phyloP scores from a whole-genome alignment of 2,797 vertebrate species.

The Gadopsis marmoratus region DNA sequence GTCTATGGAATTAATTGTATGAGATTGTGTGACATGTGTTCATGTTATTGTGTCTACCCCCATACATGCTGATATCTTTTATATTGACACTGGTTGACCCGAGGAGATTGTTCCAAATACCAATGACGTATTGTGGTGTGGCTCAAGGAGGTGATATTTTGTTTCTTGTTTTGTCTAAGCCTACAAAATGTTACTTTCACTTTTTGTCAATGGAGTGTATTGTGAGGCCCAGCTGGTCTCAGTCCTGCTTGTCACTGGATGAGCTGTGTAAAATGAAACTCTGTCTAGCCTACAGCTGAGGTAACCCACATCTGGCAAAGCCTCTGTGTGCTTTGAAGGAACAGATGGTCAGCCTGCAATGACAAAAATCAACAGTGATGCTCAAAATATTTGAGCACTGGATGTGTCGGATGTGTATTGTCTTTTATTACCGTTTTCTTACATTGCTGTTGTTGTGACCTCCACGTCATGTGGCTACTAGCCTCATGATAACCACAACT shows the following conservation, averaged over 20 bases:
- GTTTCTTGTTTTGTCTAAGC: background rate
- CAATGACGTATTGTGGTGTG: background rate
- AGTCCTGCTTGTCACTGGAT: conserved; percentile 51
- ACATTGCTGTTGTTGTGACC: background rate
- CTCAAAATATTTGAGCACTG: conserved; percentile 10
- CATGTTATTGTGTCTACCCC: background rate
- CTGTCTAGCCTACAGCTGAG: conserved; percentile 33
- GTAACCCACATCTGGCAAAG: conserved; percentile 29
- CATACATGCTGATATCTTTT: background rate
- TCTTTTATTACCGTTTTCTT: background rate
- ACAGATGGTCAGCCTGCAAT: conserved; percentile 33
- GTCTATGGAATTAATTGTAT: background rate
- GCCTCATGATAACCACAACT: background rate
- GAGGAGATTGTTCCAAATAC: background rate
- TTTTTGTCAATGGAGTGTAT: conserved; percentile 17
- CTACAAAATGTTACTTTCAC: conserved; percentile 12
- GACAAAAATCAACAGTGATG: conserved; percentile 39
- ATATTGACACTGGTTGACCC: background rate
- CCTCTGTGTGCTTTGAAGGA: conserved; percentile 26
- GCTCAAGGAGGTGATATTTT: background rate
- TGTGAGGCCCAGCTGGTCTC: conserved; percentile 55
- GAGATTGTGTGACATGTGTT: background rate
- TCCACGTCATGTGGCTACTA: background rate
- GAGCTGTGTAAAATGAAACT: conserved; percentile 41
- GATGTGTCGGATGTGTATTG: background rate